Percentiles rank a stretch among this genome's conserved stretches.
Conservation (phyloP, 2,888 invertebrate genomes). For the Myopa testacea region DNA sequence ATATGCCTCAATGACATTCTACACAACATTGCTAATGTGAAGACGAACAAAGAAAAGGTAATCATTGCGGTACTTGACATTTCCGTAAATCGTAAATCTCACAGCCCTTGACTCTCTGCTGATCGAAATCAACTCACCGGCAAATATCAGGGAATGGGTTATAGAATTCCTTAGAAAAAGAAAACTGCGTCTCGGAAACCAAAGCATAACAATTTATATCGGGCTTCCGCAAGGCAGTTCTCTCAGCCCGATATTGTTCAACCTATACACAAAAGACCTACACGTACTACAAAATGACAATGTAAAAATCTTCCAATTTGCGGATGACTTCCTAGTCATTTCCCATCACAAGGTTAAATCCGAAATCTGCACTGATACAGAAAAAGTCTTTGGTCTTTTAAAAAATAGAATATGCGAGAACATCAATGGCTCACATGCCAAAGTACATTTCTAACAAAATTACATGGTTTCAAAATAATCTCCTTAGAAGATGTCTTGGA, state of each 20-base stretch:
- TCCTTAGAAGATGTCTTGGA: not conserved
- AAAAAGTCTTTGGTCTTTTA: not conserved
- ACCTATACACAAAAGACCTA: constrained; percentile 28
- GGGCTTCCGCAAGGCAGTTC: constrained; percentile 38
- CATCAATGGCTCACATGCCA: constrained; percentile 15
- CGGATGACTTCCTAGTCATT: constrained; percentile 39
- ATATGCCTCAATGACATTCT: constrained; percentile 36
- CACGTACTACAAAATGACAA: constrained; percentile 18
- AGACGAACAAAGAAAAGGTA: constrained; percentile 16
- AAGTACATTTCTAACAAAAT: constrained; percentile 19
- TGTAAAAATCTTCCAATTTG: constrained; percentile 34
- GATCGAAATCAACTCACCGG: not conserved
- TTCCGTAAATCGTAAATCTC: constrained; percentile 34
- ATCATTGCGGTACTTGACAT: constrained; percentile 7
- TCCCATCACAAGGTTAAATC: constrained; percentile 16
- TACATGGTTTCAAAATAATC: constrained; percentile 23
- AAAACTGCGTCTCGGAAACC: constrained; percentile 7
- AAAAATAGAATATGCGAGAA: constrained; percentile 13
- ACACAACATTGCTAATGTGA: not conserved
- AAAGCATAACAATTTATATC: constrained; percentile 11
- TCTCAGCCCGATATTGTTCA: constrained; percentile 30
- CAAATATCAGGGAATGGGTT: constrained; percentile 10
- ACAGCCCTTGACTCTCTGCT: not conserved
- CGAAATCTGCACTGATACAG: constrained; percentile 13
- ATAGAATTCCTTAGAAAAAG: constrained; percentile 17